A percentile compares a stretch with the other conserved stretches of the same genome.
Evolutionary conservation across 2,888 invertebrate genomes (phyloP).

Genomic region (Torymus texanus): DNA sequence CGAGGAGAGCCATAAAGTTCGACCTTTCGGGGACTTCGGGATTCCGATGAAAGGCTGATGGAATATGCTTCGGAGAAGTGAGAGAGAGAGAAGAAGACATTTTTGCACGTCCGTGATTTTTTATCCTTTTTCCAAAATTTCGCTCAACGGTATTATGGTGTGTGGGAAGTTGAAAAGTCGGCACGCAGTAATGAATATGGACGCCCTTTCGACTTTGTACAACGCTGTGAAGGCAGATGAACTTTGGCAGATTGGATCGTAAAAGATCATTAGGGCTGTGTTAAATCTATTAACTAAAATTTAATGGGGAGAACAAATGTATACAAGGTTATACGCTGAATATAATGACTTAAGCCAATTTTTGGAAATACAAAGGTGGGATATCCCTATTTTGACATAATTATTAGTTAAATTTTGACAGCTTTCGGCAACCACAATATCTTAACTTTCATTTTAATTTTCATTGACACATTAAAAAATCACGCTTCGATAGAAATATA

Average conservation of each 20-base stretch:
- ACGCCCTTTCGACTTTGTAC: conserved; percentile 48
- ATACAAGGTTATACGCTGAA: not conserved
- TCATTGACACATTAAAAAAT: no score
- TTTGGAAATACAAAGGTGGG: not conserved
- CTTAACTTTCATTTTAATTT: no score
- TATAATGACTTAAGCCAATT: not conserved
- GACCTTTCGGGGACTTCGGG: conserved; percentile 54
- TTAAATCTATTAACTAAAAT: conserved; percentile 45
- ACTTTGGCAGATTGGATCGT: conserved; percentile 45
- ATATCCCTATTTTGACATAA: no score
- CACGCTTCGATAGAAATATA: no score
- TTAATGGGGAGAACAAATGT: conserved; percentile 12
- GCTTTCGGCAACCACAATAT: no score
- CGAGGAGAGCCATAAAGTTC: conserved; percentile 55
- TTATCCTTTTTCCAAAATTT: conserved; percentile 42
- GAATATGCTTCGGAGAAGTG: conserved; percentile 56
- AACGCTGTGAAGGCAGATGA: conserved; percentile 39
- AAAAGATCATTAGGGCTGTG: conserved; percentile 53
- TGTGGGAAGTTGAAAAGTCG: conserved; percentile 40
- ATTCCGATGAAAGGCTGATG: conserved; percentile 58
- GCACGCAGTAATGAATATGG: conserved; percentile 48
- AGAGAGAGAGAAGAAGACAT: conserved; percentile 9
- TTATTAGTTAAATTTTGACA: no score
- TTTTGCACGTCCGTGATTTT: conserved; percentile 24
- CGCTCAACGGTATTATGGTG: conserved; percentile 2